Conservation (phyloP, 2,797 vertebrate genomes). For the Sebastiscus albofasciatus region DNA sequence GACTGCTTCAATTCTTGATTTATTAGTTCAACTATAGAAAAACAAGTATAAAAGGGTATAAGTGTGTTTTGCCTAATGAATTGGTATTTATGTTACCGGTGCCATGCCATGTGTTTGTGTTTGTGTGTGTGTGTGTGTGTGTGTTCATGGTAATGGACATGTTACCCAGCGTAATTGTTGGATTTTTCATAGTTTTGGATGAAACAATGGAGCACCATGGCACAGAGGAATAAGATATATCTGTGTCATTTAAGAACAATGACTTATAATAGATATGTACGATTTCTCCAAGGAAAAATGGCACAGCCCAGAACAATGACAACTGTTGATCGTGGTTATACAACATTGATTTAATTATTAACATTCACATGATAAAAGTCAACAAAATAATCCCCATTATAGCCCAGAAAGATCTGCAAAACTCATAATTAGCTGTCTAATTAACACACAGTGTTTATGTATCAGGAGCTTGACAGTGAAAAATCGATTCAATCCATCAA, state of each 20-base stretch:
- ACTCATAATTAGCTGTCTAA: conserved; percentile 50
- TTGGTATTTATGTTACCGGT: no score
- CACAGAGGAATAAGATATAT: no score
- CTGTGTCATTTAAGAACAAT: no score
- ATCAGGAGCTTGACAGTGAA: conserved; percentile 4
- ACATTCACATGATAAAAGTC: conserved; percentile 2
- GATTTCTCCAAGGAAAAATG: not conserved
- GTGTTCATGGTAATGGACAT: no score
- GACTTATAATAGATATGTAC: no score
- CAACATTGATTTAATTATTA: conserved; percentile 30
- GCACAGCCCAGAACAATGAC: not conserved
- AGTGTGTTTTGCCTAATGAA: no score
- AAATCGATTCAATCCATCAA: conserved; percentile 22
- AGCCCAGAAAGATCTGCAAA: conserved; percentile 13
- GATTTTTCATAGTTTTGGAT: no score
- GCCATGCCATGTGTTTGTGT: no score
- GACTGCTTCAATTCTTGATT: not conserved
- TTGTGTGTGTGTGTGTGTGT: no score
- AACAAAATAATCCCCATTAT: not conserved
- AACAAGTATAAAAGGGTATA: not conserved
- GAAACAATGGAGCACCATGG: no score
- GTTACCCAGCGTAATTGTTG: no score
- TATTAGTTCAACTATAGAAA: not conserved
- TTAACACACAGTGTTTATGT: conserved; percentile 30
- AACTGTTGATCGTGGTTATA: conserved; percentile 6